Conservation (phyloP, 2,113 vertebrate species). For the Lates calcarifer region DNA sequence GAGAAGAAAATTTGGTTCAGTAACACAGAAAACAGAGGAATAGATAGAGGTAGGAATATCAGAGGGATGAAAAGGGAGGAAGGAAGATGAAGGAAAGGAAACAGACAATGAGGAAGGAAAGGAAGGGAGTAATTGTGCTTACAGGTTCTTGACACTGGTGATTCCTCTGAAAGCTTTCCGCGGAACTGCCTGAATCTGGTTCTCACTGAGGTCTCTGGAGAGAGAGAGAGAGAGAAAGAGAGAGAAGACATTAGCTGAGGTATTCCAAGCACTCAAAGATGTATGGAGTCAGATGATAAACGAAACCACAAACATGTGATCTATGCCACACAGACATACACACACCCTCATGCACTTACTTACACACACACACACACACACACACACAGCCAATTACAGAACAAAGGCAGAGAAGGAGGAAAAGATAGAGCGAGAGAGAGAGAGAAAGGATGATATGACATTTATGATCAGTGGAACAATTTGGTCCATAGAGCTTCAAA, state of each 20-base stretch:
- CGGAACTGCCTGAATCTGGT: constrained; percentile 97
- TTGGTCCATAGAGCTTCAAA: constrained; percentile 78
- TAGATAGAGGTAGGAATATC: background rate
- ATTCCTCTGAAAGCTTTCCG: constrained; percentile 98
- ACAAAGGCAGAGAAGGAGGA: constrained; percentile 66
- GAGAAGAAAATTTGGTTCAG: too few species aligned
- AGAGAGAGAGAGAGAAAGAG: constrained; percentile 47
- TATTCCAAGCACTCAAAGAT: constrained; percentile 56
- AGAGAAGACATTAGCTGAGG: constrained; percentile 63
- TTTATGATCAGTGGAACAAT: constrained; percentile 79
- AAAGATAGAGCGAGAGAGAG: constrained; percentile 41
- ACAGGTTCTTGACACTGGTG: constrained; percentile 97
- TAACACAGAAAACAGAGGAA: background rate
- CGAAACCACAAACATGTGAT: constrained; percentile 62
- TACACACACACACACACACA: background rate
- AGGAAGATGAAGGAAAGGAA: background rate
- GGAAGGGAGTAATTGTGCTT: constrained; percentile 77
- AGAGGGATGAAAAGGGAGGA: background rate
- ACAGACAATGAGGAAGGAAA: background rate
- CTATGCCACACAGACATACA: background rate
- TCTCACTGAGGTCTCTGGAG: constrained; percentile 96
- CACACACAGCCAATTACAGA: constrained; percentile 58
- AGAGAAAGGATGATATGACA: constrained; percentile 70
- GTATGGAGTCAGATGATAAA: constrained; percentile 60
- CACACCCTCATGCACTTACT: background rate